Evolutionary conservation across 2,113 vertebrate genomes (phyloP).

Genomic region (Litocranius walleri): DNA sequence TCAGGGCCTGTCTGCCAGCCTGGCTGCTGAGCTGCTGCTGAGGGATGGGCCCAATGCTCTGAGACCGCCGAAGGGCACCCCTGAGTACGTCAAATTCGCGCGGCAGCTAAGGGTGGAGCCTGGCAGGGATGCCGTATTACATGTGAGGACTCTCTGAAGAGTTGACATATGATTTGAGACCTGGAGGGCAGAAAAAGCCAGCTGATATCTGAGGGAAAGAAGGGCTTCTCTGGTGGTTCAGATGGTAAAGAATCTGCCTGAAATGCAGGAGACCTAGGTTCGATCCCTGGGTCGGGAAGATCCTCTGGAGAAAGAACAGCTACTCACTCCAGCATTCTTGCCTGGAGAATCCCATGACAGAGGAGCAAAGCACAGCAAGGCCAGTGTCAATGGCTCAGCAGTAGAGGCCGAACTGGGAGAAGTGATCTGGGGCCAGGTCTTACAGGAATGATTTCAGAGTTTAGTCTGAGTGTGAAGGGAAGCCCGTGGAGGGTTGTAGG

Average conservation of each 20-base stretch:
- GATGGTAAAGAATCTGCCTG: neutral
- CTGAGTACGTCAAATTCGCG: slow-evolving; percentile 88
- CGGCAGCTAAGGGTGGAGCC: slow-evolving; percentile 78
- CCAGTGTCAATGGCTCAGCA: neutral
- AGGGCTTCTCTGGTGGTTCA: neutral
- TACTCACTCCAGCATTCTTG: neutral
- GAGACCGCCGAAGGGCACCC: slow-evolving; percentile 86
- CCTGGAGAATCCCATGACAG: neutral
- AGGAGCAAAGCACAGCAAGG: neutral
- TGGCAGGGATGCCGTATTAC: neutral
- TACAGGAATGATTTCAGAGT: neutral
- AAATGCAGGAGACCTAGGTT: neutral
- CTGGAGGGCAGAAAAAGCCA: neutral
- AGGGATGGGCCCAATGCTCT: slow-evolving; percentile 86
- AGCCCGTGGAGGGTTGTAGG: neutral
- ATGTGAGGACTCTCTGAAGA: neutral
- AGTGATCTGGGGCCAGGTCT: neutral
- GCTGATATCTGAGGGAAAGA: neutral
- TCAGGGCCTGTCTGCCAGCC: slow-evolving; percentile 81
- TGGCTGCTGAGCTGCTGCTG: slow-evolving; percentile 81
- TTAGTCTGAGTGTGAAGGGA: neutral
- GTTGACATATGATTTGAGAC: neutral
- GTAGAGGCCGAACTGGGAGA: neutral
- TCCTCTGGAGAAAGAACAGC: neutral
- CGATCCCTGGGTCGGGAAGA: neutral